These are phyloP conservation scores for Dipus sagitta DNA, from an alignment of 2,797 vertebrate species.

Conservation along the genomic window DNA sequence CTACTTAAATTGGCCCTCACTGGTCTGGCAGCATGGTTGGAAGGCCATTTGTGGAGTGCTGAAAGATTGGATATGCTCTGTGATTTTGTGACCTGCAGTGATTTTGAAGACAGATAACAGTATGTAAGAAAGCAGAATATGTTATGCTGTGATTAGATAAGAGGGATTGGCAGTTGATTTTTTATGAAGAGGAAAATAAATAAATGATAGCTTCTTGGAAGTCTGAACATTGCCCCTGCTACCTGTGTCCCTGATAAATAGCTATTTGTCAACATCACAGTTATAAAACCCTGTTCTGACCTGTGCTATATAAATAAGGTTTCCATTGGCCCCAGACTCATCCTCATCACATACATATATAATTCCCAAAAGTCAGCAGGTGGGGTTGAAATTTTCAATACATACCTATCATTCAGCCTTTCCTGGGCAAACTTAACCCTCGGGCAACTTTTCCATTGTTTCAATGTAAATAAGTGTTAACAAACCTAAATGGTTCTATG, in stretches of 20 bases:
- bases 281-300: background rate
- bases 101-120: background rate
- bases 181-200: background rate
- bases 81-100: background rate
- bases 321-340: too few relatives aligned
- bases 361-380: background rate
- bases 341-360: background rate
- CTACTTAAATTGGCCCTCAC: background rate
- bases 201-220: background rate
- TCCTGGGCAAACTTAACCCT: too few relatives aligned
- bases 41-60: rapidly evolving
- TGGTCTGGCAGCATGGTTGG: background rate
- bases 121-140: background rate
- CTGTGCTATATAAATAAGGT: too few relatives aligned
- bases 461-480: too few relatives aligned
- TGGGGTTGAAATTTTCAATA: background rate
- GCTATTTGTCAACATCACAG: background rate
- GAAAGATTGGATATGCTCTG: background rate
- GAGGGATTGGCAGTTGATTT: background rate
- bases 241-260: background rate
- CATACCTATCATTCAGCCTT: too few relatives aligned
- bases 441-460: too few relatives aligned
- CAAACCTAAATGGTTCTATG: too few relatives aligned
- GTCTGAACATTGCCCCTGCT: background rate
- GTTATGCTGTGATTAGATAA: background rate